Percentiles rank a stretch among this genome's conserved stretches.
Evolutionary conservation across 2,113 vertebrate genomes (phyloP).

Genomic region (Lipotes vexillifer): DNA sequence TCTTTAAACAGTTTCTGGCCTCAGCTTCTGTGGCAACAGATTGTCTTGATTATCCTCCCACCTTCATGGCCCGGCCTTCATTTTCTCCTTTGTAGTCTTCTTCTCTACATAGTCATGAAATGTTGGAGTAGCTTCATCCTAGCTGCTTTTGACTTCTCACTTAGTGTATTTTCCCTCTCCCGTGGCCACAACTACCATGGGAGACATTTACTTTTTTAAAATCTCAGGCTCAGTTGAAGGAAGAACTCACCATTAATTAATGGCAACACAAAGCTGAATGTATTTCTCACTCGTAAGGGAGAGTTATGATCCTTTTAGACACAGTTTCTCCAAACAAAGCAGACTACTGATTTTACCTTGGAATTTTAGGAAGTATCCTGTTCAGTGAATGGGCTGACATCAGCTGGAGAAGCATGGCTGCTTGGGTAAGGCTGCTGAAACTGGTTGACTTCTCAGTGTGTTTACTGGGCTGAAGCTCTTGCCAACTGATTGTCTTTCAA

Average conservation of each 20-base stretch:
- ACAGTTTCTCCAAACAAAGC: background rate
- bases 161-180: background rate
- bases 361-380: background rate
- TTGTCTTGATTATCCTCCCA: background rate
- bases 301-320: background rate
- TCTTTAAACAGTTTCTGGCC: background rate
- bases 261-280: background rate
- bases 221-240: background rate
- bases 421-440: background rate
- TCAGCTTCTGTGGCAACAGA: background rate
- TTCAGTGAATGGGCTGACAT: background rate
- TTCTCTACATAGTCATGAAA: background rate
- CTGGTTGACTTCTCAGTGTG: background rate
- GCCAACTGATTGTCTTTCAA: background rate
- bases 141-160: background rate
- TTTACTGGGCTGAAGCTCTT: background rate
- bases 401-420: background rate
- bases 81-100: background rate
- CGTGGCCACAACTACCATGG: background rate
- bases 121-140: background rate
- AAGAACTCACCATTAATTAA: background rate
- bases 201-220: background rate
- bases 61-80: background rate
- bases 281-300: background rate
- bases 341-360: background rate